phyloP scores from a whole-genome alignment of 2,113 vertebrate species.

The Vanacampus margaritifer region DNA sequence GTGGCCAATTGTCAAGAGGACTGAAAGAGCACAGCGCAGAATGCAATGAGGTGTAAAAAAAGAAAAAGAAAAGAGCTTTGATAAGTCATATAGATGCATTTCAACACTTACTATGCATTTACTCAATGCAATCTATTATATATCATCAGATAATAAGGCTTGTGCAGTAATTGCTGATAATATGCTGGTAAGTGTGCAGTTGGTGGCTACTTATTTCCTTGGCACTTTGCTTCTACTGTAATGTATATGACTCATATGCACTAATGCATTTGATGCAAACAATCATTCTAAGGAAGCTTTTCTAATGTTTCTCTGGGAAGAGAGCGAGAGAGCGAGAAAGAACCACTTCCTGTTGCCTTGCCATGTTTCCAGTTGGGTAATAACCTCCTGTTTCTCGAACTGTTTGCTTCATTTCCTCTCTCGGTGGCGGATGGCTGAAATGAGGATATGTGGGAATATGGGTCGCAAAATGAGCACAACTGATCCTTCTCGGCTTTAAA shows the following conservation, averaged over 20 bases:
- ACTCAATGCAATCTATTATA: neutral
- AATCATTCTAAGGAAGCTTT: neutral
- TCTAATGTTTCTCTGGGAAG: neutral
- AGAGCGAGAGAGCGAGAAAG: neutral
- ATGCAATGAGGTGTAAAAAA: no score
- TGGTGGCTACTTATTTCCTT: neutral
- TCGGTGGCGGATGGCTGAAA: neutral
- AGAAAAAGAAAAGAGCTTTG: no score
- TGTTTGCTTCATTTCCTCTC: conserved; percentile 55
- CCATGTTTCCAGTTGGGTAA: conserved; percentile 45
- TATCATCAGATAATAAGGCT: neutral
- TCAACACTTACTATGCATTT: neutral
- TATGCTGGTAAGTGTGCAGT: neutral
- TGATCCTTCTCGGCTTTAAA: neutral
- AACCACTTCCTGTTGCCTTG: conserved; percentile 46
- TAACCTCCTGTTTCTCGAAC: conserved; percentile 39
- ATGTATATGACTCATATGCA: neutral
- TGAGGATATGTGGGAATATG: neutral
- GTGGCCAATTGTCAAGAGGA: no score
- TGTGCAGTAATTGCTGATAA: neutral
- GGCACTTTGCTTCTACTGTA: no score
- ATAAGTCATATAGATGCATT: no score
- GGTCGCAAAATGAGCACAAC: neutral
- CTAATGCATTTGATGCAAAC: neutral
- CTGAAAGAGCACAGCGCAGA: no score